Base-by-base conservation (phyloP, 2,888 invertebrate genomes). In the Peribatodes rhomboidaria region DNA sequence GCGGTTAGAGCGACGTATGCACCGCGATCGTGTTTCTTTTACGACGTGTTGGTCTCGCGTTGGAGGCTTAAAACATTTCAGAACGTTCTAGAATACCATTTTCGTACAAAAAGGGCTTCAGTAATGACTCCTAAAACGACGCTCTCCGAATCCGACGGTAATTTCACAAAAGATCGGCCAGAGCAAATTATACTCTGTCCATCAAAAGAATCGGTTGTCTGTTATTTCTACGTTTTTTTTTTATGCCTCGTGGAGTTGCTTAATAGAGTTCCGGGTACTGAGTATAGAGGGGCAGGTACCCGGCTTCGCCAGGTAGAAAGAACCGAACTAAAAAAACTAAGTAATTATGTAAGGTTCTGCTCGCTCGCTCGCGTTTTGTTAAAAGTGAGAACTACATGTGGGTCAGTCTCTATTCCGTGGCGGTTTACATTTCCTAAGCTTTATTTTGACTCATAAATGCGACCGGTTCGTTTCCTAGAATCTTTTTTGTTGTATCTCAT, bases 191-290 rank as follows among this genome's bases (percentile, higher is more conserved):
- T 80, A 73, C 77, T 82, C 78, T 80, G 82, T 84, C 86, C 84
- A 80, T 84, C 85, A 84, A 75, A 78, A 63, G 53, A 63, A 27
- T 68, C 75, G 71, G 73, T 75, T 77, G 78, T 78, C 78, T 84
- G 81, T 83, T 84, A 85, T 87, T 86, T 84, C 81, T 82, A 81
- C 80, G 71, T 72, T 79, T 85, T 88, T 85, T 88, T 87, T 87
- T 89, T 88, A 88, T 87, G 88, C 82, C 82, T 81, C 83, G 84
- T 81, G 81, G 85, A 86, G 83, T 83, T 80, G 81, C 78, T 87
- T 90, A 91, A 91, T 90, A 84, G 85, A 85, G 89, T 91, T 91
- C 89, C 88, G 90, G 87, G 87, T 87, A 88, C 84, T 85, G 85
- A 81, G 79, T 82, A 84, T 79, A 77, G 81, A 81, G 80, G 80